These are phyloP conservation scores for Scolopax rusticola DNA, from an alignment of 2,797 vertebrate genomes.

Conservation along the genomic window DNA sequence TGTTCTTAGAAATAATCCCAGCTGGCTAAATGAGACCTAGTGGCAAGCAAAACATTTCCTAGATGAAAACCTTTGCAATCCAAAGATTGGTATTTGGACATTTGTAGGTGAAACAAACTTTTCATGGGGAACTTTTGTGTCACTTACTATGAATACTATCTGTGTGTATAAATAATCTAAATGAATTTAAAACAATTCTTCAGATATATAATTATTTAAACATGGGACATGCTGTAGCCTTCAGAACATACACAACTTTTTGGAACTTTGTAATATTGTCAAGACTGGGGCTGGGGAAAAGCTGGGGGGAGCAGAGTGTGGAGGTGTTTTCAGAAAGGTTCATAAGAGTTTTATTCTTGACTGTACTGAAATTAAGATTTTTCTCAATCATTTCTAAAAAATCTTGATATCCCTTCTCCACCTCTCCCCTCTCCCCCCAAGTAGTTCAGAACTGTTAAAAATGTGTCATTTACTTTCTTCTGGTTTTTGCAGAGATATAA, in stretches of 20 bases:
- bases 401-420: background rate
- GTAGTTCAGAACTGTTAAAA: background rate
- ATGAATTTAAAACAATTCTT: background rate
- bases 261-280: background rate
- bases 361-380: background rate
- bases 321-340: background rate
- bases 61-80: background rate
- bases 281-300: accelerated
- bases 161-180: background rate
- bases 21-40: background rate
- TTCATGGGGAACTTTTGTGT: background rate
- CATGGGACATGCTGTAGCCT: background rate
- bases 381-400: background rate
- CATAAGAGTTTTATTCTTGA: background rate
- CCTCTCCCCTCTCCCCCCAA: accelerated
- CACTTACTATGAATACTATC: background rate
- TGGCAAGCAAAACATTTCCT: background rate
- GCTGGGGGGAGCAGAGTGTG: no score
- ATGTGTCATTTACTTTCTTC: background rate
- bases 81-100: background rate
- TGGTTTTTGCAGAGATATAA: background rate
- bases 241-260: background rate
- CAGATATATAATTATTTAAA: background rate
- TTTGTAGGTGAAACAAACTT: background rate
- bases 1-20: background rate